These are phyloP conservation scores for Glareola pratincola DNA, from an alignment of 2,113 vertebrate species.

Conservation along the genomic window DNA sequence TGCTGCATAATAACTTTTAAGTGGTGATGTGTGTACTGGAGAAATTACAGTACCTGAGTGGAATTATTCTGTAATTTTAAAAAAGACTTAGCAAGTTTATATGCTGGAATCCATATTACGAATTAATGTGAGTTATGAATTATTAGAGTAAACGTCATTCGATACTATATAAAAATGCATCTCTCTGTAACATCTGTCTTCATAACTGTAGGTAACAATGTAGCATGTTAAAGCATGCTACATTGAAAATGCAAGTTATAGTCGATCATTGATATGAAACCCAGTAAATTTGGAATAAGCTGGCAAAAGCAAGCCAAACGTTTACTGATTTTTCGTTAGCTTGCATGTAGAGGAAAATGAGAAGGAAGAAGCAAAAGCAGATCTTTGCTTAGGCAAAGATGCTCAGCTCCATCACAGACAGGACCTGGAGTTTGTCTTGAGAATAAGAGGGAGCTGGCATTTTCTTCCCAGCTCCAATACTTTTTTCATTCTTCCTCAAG, in stretches of 20 bases:
- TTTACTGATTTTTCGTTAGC: background rate
- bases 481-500: background rate
- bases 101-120: background rate
- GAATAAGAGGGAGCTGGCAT: background rate
- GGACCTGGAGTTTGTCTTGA: background rate
- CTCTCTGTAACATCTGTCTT: background rate
- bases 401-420: background rate
- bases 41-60: background rate
- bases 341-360: background rate
- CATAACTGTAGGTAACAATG: background rate
- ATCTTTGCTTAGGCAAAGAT: background rate
- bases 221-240: background rate
- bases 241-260: background rate
- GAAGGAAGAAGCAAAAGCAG: background rate
- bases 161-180: accelerated
- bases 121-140: background rate
- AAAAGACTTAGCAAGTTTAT: background rate
- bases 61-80: background rate
- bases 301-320: background rate
- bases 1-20: background rate
- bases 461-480: background rate
- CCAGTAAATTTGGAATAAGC: background rate
- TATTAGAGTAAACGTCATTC: background rate
- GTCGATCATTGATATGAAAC: background rate
- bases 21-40: background rate